phyloP scores from a whole-genome alignment of 1,140 invertebrate species.

The Yoshiicerus persimilis region DNA sequence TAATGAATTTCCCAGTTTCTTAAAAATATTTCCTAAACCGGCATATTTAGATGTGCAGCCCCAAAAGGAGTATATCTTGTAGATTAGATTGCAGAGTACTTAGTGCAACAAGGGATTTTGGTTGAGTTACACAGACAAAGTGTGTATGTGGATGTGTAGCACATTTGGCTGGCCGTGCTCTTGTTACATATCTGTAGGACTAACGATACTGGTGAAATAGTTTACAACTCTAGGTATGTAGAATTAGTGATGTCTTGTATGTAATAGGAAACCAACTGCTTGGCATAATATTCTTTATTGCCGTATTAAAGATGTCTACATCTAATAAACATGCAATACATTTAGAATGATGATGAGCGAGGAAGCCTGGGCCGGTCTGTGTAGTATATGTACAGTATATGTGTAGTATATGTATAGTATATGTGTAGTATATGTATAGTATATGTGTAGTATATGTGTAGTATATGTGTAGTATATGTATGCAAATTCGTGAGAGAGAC shows the following conservation, averaged over 20 bases:
- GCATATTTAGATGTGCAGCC: too few species aligned
- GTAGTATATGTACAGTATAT: too few species aligned
- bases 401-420: too few species aligned
- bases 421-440: neutral
- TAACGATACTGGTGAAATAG: neutral
- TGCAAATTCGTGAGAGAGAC: neutral
- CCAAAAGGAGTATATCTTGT: too few species aligned
- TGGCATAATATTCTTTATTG: neutral
- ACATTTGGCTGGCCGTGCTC: too few species aligned
- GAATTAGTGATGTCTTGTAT: neutral
- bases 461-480: neutral
- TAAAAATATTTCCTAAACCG: too few species aligned
- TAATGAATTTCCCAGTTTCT: too few species aligned
- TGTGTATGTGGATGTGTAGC: too few species aligned
- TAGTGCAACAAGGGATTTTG: too few species aligned
- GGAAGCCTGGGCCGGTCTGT: neutral
- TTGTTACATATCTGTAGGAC: neutral
- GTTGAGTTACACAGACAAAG: too few species aligned
- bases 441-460: neutral
- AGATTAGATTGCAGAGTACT: too few species aligned
- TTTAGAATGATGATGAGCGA: neutral
- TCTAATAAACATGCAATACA: slow-evolving; percentile 12
- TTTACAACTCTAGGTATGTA: neutral
- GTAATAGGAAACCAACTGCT: neutral
- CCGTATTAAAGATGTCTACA: slow-evolving; percentile 14